These are phyloP conservation scores for Nebria salina DNA, from an alignment of 2,888 invertebrate species.

Conservation along the genomic window DNA sequence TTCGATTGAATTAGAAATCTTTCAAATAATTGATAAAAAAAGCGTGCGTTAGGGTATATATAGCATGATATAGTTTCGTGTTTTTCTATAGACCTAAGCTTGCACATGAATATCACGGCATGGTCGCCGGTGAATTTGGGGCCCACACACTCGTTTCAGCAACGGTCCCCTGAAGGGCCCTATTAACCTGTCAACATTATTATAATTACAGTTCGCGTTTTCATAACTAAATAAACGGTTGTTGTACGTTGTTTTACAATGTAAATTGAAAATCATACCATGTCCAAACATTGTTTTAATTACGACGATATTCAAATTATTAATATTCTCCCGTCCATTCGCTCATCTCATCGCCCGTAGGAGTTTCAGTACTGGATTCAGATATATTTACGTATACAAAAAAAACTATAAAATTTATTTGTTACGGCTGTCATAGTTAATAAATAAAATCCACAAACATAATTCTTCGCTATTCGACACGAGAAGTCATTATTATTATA, in stretches of 20 bases:
- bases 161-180: conserved; percentile 44
- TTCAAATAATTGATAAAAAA: too few species aligned
- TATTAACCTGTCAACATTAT: conserved; percentile 46
- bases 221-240: conserved; percentile 46
- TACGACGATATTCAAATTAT: conserved; percentile 39
- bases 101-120: neutral
- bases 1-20: too few species aligned
- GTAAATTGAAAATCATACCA: conserved; percentile 47
- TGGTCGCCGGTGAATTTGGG: conserved; percentile 31
- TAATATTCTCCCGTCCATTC: conserved; percentile 26
- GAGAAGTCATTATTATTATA: neutral
- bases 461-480: neutral
- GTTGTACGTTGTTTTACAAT: conserved; percentile 34
- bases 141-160: conserved; percentile 46
- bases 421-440: neutral
- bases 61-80: too few species aligned
- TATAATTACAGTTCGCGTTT: conserved; percentile 45
- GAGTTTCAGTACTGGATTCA: too few species aligned
- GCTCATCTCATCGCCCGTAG: too few species aligned
- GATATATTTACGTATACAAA: too few species aligned
- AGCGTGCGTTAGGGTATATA: too few species aligned
- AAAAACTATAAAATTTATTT: too few species aligned
- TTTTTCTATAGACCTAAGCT: too few species aligned
- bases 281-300: conserved; percentile 46
- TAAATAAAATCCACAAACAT: neutral